phyloP scores from a whole-genome alignment of 2,113 vertebrate species.

The Nibea albiflora region DNA sequence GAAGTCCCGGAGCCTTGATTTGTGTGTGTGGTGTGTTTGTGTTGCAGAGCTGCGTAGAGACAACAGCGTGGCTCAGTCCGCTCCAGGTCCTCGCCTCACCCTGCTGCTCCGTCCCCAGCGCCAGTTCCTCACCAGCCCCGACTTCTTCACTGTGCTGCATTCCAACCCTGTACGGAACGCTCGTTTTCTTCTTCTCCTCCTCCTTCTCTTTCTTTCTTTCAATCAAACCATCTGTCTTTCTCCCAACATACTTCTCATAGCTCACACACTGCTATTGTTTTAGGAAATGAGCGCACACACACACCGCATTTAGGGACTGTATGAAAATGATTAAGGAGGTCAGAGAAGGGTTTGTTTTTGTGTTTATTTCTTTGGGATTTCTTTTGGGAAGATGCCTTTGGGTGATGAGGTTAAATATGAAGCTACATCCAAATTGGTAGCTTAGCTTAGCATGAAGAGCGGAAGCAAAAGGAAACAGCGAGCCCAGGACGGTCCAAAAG shows the following conservation, averaged over 20 bases:
- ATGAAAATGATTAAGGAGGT: background rate
- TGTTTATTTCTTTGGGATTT: no score
- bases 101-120: slow-evolving; percentile 93
- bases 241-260: background rate
- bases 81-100: slow-evolving; percentile 91
- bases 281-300: background rate
- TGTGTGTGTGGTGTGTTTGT: slow-evolving; percentile 27
- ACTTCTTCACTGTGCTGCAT: slow-evolving; percentile 99
- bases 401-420: no score
- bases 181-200: background rate
- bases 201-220: background rate
- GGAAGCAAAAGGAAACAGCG: no score
- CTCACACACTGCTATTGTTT: background rate
- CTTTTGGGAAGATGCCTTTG: no score
- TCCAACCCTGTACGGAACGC: slow-evolving; percentile 93
- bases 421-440: no score
- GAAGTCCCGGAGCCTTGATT: background rate
- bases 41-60: slow-evolving; percentile 92
- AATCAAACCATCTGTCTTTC: no score
- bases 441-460: no score
- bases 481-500: no score
- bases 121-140: slow-evolving; percentile 97
- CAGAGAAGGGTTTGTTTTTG: background rate
- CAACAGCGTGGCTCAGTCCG: slow-evolving; percentile 86
- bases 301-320: slow-evolving; percentile 2